These are phyloP conservation scores for Peromyscus nudipes DNA, from an alignment of 2,797 vertebrate species.

Conservation along the genomic window DNA sequence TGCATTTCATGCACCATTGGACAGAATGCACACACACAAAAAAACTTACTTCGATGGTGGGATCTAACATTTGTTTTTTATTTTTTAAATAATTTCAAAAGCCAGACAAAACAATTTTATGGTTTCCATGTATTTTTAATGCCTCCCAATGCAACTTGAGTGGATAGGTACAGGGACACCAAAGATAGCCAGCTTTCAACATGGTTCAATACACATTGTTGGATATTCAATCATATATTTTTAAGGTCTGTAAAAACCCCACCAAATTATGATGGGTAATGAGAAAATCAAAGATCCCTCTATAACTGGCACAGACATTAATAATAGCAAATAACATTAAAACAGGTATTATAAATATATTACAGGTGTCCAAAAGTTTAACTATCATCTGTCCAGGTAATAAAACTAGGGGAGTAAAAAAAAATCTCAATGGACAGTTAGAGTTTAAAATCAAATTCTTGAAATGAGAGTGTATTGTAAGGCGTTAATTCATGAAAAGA, in stretches of 20 bases:
- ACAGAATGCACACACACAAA: neutral
- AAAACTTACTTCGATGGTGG: neutral
- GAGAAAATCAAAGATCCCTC: neutral
- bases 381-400: neutral
- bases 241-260: neutral
- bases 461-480: neutral
- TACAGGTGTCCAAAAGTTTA: neutral
- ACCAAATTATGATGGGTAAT: neutral
- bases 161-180: neutral
- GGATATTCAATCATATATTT: neutral
- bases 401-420: neutral
- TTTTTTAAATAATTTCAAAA: neutral
- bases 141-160: neutral
- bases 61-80: neutral
- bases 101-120: neutral
- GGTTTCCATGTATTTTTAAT: neutral
- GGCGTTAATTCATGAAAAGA: neutral
- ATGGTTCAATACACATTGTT: neutral
- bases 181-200: neutral
- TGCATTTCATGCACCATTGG: neutral
- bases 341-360: neutral
- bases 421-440: neutral
- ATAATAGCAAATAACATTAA: neutral
- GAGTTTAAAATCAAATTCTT: neutral
- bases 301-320: neutral